phyloP scores from a whole-genome alignment of 2,797 vertebrate species.

The Leucoraja ocellata region DNA sequence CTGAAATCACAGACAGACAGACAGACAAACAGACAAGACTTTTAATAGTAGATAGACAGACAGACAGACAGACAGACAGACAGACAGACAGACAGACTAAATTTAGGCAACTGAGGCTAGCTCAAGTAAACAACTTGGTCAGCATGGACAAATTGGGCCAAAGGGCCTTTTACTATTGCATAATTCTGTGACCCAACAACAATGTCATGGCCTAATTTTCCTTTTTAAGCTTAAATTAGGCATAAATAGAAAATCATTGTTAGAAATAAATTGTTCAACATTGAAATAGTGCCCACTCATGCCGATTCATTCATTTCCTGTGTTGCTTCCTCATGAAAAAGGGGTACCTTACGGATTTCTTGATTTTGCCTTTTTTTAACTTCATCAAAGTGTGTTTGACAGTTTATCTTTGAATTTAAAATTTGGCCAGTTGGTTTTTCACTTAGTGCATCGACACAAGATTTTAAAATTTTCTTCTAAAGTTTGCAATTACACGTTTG shows the following conservation, averaged over 20 bases:
- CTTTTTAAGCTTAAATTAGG: neutral
- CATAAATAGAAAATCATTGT: too few relatives aligned
- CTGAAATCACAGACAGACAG: too few relatives aligned
- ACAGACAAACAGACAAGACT: too few relatives aligned
- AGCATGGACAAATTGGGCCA: too few relatives aligned
- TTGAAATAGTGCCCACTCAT: neutral
- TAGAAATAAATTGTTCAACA: neutral
- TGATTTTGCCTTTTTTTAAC: neutral
- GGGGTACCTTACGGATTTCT: neutral
- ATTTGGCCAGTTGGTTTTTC: neutral
- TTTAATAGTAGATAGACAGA: too few relatives aligned
- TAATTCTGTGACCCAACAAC: neutral
- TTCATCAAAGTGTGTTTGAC: neutral
- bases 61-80: too few relatives aligned
- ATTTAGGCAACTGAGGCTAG: too few relatives aligned
- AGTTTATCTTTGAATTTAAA: neutral
- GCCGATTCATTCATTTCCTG: neutral
- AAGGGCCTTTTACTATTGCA: too few relatives aligned
- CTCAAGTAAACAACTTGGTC: too few relatives aligned
- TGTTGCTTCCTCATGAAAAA: neutral
- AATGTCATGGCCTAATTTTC: neutral
- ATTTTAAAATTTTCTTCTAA: neutral
- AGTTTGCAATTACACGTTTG: neutral
- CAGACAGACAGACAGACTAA: too few relatives aligned
- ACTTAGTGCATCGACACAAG: neutral